Conservation (phyloP, 2,888 invertebrate genomes). For the Drosophila lacicola region DNA sequence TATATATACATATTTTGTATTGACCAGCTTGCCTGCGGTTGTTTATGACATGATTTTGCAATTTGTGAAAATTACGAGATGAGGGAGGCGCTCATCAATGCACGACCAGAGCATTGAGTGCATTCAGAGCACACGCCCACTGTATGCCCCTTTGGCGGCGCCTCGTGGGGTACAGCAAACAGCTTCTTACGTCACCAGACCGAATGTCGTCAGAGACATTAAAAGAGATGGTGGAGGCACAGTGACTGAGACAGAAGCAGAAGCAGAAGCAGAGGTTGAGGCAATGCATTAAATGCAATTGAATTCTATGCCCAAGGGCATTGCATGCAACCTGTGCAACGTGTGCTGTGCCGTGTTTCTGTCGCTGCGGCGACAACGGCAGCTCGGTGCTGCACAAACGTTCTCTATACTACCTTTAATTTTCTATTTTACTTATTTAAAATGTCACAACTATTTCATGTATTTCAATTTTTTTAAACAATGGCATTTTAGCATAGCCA, state of each 20-base stretch:
- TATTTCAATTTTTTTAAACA: conserved; percentile 1
- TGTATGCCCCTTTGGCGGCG: conserved; percentile 63
- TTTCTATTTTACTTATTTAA: conserved; percentile 27
- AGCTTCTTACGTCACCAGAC: conserved; percentile 60
- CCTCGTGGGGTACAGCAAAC: conserved; percentile 62
- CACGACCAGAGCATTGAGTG: background rate
- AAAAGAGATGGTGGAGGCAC: conserved; percentile 7
- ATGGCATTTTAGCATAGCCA: background rate
- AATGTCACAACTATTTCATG: conserved; percentile 17
- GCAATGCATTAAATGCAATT: conserved; percentile 72
- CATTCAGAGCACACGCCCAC: conserved; percentile 11
- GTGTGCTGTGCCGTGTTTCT: conserved; percentile 11
- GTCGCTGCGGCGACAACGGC: conserved; percentile 12
- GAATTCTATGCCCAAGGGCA: conserved; percentile 73
- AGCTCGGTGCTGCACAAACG: conserved; percentile 2
- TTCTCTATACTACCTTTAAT: conserved; percentile 30
- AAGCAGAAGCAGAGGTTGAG: conserved; percentile 39
- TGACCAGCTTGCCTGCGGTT: conserved; percentile 55
- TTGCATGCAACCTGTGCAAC: conserved; percentile 56
- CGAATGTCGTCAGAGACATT: conserved; percentile 27
- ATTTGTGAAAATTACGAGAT: conserved; percentile 71
- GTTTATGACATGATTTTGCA: conserved; percentile 79
- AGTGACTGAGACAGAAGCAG: background rate
- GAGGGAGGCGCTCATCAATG: conserved; percentile 27
- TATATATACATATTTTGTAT: conserved; percentile 11